A percentile compares a stretch with the other conserved stretches of the same genome.
phyloP scores from a whole-genome alignment of 2,113 vertebrate species.

The Gorsachius goisagi region DNA sequence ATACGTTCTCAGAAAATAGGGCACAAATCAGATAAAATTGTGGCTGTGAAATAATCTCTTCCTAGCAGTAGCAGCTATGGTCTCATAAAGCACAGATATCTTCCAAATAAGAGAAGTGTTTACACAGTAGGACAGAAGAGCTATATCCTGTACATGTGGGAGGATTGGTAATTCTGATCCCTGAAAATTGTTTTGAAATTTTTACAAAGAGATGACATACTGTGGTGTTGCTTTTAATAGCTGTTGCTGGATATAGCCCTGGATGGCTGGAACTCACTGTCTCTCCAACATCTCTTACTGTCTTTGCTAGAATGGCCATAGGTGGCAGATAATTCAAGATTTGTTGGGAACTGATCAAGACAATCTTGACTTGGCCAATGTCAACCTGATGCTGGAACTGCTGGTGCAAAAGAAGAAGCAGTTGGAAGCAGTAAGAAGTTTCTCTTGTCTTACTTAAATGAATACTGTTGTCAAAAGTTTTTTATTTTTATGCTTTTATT shows the following conservation, averaged over 20 bases:
- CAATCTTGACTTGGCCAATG: conserved; percentile 95
- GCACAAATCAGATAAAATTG: conserved; percentile 19
- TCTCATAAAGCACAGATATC: background rate
- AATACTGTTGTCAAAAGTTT: background rate
- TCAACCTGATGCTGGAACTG: conserved; percentile 96
- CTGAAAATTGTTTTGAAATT: background rate
- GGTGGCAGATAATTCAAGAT: conserved; percentile 97
- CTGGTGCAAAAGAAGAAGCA: conserved; percentile 98
- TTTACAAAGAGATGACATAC: background rate
- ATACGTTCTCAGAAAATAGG: background rate
- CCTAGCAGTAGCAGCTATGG: background rate
- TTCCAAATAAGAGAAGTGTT: background rate
- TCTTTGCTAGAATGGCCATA: conserved; percentile 87
- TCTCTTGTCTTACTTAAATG: background rate
- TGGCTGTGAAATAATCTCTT: conserved; percentile 8
- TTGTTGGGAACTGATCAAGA: conserved; percentile 94
- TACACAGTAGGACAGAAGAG: background rate
- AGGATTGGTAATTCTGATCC: background rate
- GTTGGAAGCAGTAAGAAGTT: conserved; percentile 88
- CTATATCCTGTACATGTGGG: background rate
- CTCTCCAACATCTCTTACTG: background rate
- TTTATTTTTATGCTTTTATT: background rate
- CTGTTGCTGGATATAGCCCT: background rate
- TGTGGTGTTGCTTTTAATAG: background rate
- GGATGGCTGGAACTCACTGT: background rate